These are phyloP conservation scores for Rhabdomys dilectus DNA, from an alignment of 2,113 vertebrate species.

Conservation along the genomic window DNA sequence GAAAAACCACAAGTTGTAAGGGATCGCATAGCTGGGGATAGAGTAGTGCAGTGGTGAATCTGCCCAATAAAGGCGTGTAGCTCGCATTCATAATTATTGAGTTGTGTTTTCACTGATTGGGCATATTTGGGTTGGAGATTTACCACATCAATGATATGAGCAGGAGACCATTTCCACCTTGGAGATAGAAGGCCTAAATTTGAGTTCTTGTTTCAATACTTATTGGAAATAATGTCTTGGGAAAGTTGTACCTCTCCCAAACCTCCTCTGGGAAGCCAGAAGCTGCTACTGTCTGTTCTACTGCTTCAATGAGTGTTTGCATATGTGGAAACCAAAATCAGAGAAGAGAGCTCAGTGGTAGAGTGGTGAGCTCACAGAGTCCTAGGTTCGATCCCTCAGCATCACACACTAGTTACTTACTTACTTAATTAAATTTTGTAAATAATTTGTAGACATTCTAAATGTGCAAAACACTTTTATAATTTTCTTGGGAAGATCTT, in stretches of 20 bases:
- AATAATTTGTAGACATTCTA: slow-evolving; percentile 2
- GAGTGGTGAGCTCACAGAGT: neutral
- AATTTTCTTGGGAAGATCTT: neutral
- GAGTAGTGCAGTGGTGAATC: too few species aligned
- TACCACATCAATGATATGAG: neutral
- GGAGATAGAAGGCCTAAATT: neutral
- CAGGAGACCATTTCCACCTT: neutral
- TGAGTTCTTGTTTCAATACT: neutral
- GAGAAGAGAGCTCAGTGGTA: neutral
- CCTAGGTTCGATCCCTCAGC: neutral
- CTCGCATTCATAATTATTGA: too few species aligned
- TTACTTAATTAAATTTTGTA: neutral
- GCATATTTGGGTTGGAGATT: too few species aligned
- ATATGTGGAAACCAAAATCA: neutral
- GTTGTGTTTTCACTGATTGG: too few species aligned
- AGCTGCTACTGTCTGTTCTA: neutral
- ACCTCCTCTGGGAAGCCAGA: neutral
- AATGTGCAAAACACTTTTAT: neutral
- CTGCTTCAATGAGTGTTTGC: neutral
- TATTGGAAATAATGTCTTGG: neutral
- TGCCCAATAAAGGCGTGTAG: too few species aligned
- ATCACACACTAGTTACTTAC: neutral
- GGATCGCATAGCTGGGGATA: too few species aligned
- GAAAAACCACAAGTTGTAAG: too few species aligned
- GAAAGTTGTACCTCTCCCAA: neutral